Percentiles rank a stretch among this genome's conserved stretches.
Conservation (phyloP, 2,113 vertebrate genomes). For the Ceyx cyanopectus region DNA sequence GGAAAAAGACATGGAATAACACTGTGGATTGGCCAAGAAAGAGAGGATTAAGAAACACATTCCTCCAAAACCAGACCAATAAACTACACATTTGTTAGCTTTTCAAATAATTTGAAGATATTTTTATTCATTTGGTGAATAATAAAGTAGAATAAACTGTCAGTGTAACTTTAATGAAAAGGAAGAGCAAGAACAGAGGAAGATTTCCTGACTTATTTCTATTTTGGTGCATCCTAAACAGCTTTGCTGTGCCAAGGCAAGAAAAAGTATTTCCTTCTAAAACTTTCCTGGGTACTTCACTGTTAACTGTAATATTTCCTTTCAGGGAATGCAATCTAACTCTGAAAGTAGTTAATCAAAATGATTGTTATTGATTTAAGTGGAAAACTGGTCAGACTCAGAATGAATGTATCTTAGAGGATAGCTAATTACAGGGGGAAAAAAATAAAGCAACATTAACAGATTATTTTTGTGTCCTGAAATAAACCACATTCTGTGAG, state of each 20-base stretch:
- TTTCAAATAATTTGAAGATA: background rate
- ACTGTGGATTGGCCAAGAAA: background rate
- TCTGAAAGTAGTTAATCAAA: conserved; percentile 43
- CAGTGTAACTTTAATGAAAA: background rate
- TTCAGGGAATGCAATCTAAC: background rate
- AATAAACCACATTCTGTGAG: conserved; percentile 36
- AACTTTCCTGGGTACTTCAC: conserved; percentile 4
- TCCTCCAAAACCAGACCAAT: background rate
- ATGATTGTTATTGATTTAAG: conserved; percentile 19
- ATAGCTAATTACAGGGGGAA: background rate
- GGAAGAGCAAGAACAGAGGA: background rate
- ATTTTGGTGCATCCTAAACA: background rate
- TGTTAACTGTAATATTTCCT: conserved; percentile 22
- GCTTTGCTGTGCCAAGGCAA: background rate
- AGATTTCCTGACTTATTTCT: background rate
- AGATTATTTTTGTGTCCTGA: conserved; percentile 40
- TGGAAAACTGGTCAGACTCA: conserved; percentile 1
- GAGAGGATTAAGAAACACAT: background rate
- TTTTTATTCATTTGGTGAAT: background rate
- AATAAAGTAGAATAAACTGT: background rate
- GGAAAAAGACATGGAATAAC: background rate
- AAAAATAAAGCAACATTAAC: conserved; percentile 11
- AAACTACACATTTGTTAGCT: background rate
- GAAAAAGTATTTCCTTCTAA: background rate
- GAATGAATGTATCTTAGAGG: background rate